phyloP scores from a whole-genome alignment of 1,140 invertebrate species.

The Scaptomyza pallida region DNA sequence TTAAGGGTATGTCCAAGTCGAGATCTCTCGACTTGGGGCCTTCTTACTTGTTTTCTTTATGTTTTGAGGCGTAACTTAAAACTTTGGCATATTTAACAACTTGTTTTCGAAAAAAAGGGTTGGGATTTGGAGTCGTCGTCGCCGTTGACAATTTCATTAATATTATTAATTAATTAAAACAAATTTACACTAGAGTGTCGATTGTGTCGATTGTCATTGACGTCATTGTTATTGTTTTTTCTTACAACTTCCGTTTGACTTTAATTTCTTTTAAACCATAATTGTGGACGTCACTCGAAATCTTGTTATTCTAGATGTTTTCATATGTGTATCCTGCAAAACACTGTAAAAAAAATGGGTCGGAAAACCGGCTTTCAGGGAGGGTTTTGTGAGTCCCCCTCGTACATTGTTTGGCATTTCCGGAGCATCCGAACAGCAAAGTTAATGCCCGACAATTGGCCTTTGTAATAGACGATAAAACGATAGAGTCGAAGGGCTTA shows the following conservation, averaged over 20 bases:
- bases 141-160: constrained; percentile 20
- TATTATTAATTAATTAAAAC: constrained; percentile 29
- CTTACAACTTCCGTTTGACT: constrained; percentile 24
- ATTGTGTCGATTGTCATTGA: constrained; percentile 42
- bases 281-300: too few species aligned
- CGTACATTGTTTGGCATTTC: constrained; percentile 18
- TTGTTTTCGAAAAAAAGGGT: too few species aligned
- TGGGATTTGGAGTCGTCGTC: constrained; percentile 13
- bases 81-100: constrained; percentile 1
- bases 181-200: constrained; percentile 29
- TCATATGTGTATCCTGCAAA: too few species aligned
- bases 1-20: too few species aligned
- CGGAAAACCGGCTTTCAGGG: constrained; percentile 35
- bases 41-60: too few species aligned
- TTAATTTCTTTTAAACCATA: too few species aligned
- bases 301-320: too few species aligned
- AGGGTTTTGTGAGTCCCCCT: constrained; percentile 7
- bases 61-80: too few species aligned
- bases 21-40: too few species aligned
- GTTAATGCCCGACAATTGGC: constrained; percentile 12
- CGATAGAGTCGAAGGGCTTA: not conserved
- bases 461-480: constrained; percentile 12
- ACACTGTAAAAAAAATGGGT: too few species aligned
- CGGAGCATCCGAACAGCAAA: constrained; percentile 17
- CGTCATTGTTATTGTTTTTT: constrained; percentile 23